A percentile compares a stretch with the other conserved stretches of the same genome.
phyloP scores from a whole-genome alignment of 2,113 vertebrate genomes.

The Thryonomys swinderianus region DNA sequence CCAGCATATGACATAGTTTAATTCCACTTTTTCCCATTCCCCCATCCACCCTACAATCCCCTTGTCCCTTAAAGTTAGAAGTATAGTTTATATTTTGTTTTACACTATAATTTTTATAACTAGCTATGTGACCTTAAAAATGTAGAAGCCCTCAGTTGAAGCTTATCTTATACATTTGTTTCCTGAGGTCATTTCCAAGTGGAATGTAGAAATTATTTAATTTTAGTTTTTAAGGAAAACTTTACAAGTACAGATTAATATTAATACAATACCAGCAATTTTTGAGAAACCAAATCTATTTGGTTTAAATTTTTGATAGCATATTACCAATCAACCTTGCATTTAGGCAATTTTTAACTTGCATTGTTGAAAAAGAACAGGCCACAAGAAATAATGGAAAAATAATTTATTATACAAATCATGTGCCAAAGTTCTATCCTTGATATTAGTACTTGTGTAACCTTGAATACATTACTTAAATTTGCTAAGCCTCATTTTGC shows the following conservation, averaged over 20 bases:
- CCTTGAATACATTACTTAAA: not conserved
- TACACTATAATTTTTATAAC: not conserved
- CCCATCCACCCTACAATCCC: too few relatives aligned
- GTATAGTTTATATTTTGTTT: not conserved
- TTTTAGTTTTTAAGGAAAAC: not conserved
- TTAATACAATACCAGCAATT: not conserved
- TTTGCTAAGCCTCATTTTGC: not conserved
- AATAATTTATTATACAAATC: slow-evolving; percentile 25
- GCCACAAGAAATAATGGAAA: not conserved
- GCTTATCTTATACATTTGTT: not conserved
- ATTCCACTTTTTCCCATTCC: too few relatives aligned
- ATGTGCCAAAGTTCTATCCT: not conserved
- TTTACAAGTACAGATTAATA: not conserved
- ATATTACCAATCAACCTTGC: not conserved
- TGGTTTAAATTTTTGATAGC: not conserved
- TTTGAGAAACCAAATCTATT: slow-evolving; percentile 4
- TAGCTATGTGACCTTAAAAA: not conserved
- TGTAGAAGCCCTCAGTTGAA: not conserved
- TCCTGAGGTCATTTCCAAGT: not conserved
- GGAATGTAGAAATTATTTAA: not conserved
- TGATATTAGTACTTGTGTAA: not conserved
- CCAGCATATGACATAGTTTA: too few relatives aligned
- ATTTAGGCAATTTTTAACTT: slow-evolving; percentile 4
- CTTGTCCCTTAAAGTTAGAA: not conserved
- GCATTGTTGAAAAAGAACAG: not conserved